Conservation (phyloP, 2,888 invertebrate genomes). For the Oxycera nigricornis region DNA sequence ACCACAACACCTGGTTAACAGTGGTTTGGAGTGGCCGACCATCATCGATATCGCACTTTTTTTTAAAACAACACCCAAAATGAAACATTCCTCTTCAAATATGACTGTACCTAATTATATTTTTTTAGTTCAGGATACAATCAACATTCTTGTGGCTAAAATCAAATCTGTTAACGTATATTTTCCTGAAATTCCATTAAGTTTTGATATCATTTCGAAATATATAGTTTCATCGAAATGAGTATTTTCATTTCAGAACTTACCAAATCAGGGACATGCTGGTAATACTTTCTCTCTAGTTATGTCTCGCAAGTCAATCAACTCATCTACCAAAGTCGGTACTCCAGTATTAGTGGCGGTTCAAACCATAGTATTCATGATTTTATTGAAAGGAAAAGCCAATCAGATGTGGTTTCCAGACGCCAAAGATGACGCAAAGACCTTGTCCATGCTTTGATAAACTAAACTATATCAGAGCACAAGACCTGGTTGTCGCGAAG, state of each 20-base stretch:
- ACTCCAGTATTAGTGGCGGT: slow-evolving; percentile 1
- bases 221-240: background rate
- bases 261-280: too few relatives aligned
- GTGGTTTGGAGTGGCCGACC: background rate
- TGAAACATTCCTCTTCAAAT: too few relatives aligned
- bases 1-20: background rate
- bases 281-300: too few relatives aligned
- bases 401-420: background rate
- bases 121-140: too few relatives aligned
- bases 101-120: too few relatives aligned
- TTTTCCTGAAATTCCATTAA: background rate
- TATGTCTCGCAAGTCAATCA: slow-evolving; percentile 12
- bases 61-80: too few relatives aligned
- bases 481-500: background rate
- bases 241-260: background rate
- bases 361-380: slow-evolving; percentile 15
- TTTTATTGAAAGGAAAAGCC: slow-evolving; percentile 36
- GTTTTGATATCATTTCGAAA: background rate
- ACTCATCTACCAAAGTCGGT: slow-evolving; percentile 18
- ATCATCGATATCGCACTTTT: too few relatives aligned
- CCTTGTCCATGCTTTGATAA: slow-evolving; percentile 11
- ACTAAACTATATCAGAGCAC: slow-evolving; percentile 11
- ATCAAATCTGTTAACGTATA: background rate
- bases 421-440: slow-evolving; percentile 18
- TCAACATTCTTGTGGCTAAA: background rate